Percentiles rank a stretch among this genome's conserved stretches.
Conservation (phyloP, 2,888 invertebrate species). For the Drosophila multiciliata region DNA sequence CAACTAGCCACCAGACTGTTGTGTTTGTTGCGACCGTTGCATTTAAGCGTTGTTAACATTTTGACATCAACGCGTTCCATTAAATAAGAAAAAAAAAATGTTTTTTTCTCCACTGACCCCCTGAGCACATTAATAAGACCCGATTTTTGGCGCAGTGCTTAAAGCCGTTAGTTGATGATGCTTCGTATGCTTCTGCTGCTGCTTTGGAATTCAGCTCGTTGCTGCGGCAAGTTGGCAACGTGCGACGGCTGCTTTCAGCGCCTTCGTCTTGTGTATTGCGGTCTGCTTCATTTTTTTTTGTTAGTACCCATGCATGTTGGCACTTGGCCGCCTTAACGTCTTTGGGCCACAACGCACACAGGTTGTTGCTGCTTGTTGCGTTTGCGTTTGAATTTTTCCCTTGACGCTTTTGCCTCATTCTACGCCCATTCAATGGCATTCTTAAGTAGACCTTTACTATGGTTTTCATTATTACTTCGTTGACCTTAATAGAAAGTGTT, state of each 20-base stretch:
- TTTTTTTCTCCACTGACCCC: slow-evolving; percentile 39
- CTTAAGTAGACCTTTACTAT: slow-evolving; percentile 45
- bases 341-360: slow-evolving; percentile 56
- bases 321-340: slow-evolving; percentile 73
- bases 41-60: slow-evolving; percentile 71
- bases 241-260: slow-evolving; percentile 36
- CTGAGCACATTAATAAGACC: slow-evolving; percentile 68
- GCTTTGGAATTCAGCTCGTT: slow-evolving; percentile 51
- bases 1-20: background rate
- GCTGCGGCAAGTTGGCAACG: slow-evolving; percentile 33
- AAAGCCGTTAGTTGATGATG: slow-evolving; percentile 25
- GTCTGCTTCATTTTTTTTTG: slow-evolving; percentile 37
- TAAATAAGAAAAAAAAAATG: slow-evolving; percentile 25
- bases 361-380: slow-evolving; percentile 6
- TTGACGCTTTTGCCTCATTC: slow-evolving; percentile 47
- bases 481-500: slow-evolving; percentile 80
- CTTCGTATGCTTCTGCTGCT: slow-evolving; percentile 11
- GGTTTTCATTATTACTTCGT: slow-evolving; percentile 40
- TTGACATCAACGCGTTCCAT: slow-evolving; percentile 76
- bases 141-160: slow-evolving; percentile 47
- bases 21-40: slow-evolving; percentile 21
- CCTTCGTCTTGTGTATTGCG: slow-evolving; percentile 46
- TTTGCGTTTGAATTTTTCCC: slow-evolving; percentile 25
- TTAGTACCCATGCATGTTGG: slow-evolving; percentile 70
- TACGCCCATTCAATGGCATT: slow-evolving; percentile 76